A percentile compares a stretch with the other conserved stretches of the same genome.
phyloP scores from a whole-genome alignment of 1,140 invertebrate species.

The Trissolcus basalis region DNA sequence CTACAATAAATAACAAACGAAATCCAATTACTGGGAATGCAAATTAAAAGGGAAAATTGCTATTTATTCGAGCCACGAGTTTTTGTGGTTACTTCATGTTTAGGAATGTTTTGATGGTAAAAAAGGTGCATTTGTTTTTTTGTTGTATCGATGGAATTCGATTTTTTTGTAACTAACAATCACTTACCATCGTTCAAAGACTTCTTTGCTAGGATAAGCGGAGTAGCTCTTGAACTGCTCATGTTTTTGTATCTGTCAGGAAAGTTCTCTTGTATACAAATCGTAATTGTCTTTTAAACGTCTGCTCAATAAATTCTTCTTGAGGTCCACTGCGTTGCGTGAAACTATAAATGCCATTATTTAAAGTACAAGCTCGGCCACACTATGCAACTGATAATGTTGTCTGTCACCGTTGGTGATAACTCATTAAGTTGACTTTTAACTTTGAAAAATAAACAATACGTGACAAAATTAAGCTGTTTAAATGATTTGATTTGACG shows the following conservation, averaged over 20 bases:
- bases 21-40: too few species aligned
- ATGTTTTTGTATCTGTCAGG: slow-evolving; percentile 55
- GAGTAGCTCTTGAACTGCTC: slow-evolving; percentile 70
- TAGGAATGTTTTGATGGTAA: too few species aligned
- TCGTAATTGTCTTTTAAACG: slow-evolving; percentile 20
- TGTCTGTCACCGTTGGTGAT: neutral
- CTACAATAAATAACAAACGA: too few species aligned
- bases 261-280: slow-evolving; percentile 20
- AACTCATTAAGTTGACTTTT: neutral
- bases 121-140: too few species aligned
- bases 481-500: too few species aligned
- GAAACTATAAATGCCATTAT: neutral
- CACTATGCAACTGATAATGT: neutral
- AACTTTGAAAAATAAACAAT: neutral
- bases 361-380: neutral
- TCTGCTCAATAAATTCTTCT: slow-evolving; percentile 13
- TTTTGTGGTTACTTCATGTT: too few species aligned
- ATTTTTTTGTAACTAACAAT: slow-evolving; percentile 2
- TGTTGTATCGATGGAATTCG: neutral
- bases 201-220: slow-evolving; percentile 69
- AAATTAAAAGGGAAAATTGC: too few species aligned
- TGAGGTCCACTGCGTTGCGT: slow-evolving; percentile 14
- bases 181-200: slow-evolving; percentile 70
- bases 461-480: too few species aligned
- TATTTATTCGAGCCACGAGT: too few species aligned